These are phyloP conservation scores for Cossypha caffra DNA, from an alignment of 2,797 vertebrate species.

Conservation along the genomic window DNA sequence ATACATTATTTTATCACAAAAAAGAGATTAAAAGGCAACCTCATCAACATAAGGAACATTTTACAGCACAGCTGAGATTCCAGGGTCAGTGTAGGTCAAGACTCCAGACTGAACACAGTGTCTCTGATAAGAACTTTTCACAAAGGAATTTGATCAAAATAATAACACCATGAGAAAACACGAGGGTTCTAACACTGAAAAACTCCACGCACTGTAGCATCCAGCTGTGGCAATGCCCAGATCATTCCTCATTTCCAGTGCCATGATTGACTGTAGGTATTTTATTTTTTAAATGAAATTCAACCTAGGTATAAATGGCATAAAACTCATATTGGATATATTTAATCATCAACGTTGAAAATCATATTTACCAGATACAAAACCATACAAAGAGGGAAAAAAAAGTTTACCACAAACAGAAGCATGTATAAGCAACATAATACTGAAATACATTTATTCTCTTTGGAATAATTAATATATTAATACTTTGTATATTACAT, in stretches of 20 bases:
- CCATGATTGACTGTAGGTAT: fast-evolving
- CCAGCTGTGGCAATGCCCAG: not conserved
- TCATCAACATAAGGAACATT: not conserved
- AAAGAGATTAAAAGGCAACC: not conserved
- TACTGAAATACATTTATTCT: not conserved
- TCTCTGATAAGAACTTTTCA: not conserved
- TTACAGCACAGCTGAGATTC: not conserved
- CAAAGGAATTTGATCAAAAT: not conserved
- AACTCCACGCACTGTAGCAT: not conserved
- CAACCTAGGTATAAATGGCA: not conserved
- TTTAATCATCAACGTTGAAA: not conserved
- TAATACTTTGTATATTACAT: not conserved
- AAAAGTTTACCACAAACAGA: not conserved
- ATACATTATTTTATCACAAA: not conserved
- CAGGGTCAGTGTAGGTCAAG: not conserved
- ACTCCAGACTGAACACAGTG: not conserved
- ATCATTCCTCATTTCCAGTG: not conserved
- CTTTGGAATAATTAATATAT: not conserved
- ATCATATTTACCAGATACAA: not conserved
- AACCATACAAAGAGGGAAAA: not conserved
- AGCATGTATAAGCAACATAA: not conserved
- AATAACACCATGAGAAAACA: not conserved
- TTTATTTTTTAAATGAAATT: not conserved
- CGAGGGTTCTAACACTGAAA: not conserved
- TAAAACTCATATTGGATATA: not conserved